These are phyloP conservation scores for Sebastes fasciatus DNA, from an alignment of 2,113 vertebrate species.

Conservation along the genomic window DNA sequence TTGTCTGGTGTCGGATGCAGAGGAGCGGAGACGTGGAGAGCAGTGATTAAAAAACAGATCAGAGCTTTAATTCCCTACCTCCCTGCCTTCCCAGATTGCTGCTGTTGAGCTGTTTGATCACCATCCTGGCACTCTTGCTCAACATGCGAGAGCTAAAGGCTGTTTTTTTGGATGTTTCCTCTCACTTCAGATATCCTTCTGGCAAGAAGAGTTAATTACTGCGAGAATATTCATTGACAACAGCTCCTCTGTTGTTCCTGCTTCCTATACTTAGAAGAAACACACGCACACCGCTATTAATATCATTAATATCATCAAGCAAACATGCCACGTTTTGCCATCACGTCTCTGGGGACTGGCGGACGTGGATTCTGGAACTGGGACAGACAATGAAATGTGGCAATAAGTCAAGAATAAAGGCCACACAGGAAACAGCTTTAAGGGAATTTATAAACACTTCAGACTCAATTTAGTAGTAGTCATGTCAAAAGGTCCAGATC, in stretches of 20 bases:
- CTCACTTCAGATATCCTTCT: conserved; percentile 60
- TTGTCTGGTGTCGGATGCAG: conserved; percentile 78
- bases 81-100: conserved; percentile 70
- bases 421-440: conserved; percentile 58
- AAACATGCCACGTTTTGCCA: conserved; percentile 42
- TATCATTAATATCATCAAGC: conserved; percentile 61
- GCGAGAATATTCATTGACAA: conserved; percentile 68
- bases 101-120: conserved; percentile 78
- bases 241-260: conserved; percentile 44
- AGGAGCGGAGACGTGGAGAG: conserved; percentile 58
- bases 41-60: conserved; percentile 81
- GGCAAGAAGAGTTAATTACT: conserved; percentile 66
- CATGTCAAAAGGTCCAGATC: conserved; percentile 73
- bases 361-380: conserved; percentile 29
- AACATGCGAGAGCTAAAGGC: conserved; percentile 59
- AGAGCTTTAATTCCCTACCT: conserved; percentile 74
- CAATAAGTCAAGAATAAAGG: conserved; percentile 64
- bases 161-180: conserved; percentile 57
- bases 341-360: conserved; percentile 32
- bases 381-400: conserved; percentile 63
- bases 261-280: conserved; percentile 18
- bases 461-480: conserved; percentile 64
- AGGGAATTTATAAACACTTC: conserved; percentile 80
- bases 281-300: conserved; percentile 51
- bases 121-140: conserved; percentile 52